Evolutionary conservation across 2,113 vertebrate species (phyloP).

Genomic region (Mesitornis unicolor): DNA sequence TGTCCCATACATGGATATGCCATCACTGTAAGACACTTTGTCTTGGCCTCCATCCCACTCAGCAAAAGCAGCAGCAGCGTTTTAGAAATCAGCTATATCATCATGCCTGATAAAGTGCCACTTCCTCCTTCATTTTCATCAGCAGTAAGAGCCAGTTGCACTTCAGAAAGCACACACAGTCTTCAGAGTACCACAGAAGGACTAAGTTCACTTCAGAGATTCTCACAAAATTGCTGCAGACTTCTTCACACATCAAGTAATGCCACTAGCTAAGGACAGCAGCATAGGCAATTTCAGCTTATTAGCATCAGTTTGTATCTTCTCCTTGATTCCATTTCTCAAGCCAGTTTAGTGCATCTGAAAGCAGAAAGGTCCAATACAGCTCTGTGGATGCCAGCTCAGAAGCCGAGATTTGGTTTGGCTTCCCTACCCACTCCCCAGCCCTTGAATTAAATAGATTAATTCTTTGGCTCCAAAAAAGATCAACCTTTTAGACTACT

Average conservation of each 20-base stretch:
- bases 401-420: background rate
- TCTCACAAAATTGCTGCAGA: background rate
- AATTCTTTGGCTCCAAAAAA: background rate
- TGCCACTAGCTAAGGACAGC: background rate
- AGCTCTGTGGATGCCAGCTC: background rate
- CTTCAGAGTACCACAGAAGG: background rate
- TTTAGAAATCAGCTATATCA: background rate
- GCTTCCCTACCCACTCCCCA: background rate
- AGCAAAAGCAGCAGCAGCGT: background rate
- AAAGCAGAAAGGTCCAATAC: background rate
- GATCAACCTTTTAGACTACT: background rate
- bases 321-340: background rate
- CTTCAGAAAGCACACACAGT: background rate
- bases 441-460: background rate
- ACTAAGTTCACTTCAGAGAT: background rate
- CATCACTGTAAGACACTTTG: background rate
- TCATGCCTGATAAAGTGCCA: background rate
- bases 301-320: background rate
- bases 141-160: background rate
- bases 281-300: background rate
- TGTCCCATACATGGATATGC: background rate
- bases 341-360: background rate
- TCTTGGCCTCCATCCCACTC: background rate
- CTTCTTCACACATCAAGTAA: background rate
- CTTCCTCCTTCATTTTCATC: constrained; percentile 21